These are phyloP conservation scores for Pluvialis apricaria DNA, from an alignment of 2,113 vertebrate species.

Conservation along the genomic window DNA sequence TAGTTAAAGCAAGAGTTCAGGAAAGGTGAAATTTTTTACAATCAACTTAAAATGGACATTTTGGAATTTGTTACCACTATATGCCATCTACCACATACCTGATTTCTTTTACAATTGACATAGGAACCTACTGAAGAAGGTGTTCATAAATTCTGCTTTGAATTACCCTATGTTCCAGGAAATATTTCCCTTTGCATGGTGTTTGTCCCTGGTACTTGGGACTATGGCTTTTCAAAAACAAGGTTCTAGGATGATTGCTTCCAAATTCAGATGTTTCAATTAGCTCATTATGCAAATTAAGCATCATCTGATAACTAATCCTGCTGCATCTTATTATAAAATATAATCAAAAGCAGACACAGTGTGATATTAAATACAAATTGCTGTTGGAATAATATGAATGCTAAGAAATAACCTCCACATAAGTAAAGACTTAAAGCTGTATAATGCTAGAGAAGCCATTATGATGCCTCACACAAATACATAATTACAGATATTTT, in stretches of 20 bases:
- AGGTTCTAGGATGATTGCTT: conserved; percentile 14
- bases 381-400: background rate
- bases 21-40: background rate
- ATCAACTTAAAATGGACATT: background rate
- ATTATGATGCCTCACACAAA: background rate
- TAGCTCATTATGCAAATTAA: conserved; percentile 55
- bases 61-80: background rate
- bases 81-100: background rate
- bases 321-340: conserved; percentile 23
- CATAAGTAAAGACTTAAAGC: background rate
- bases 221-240: background rate
- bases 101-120: background rate
- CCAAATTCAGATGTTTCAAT: conserved; percentile 11
- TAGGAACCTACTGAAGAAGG: background rate
- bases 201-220: background rate
- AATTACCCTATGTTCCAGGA: background rate
- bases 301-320: background rate
- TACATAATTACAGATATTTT: background rate
- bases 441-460: background rate
- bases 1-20: background rate
- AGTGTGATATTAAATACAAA: conserved; percentile 35
- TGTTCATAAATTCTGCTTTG: background rate
- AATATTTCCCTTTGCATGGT: background rate
- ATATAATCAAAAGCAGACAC: conserved; percentile 32
- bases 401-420: conserved; percentile 8